A percentile compares a stretch with the other conserved stretches of the same genome.
These are phyloP conservation scores for Alviniconcha marisindica DNA, from an alignment of 1,140 invertebrate species.

Conservation along the genomic window DNA sequence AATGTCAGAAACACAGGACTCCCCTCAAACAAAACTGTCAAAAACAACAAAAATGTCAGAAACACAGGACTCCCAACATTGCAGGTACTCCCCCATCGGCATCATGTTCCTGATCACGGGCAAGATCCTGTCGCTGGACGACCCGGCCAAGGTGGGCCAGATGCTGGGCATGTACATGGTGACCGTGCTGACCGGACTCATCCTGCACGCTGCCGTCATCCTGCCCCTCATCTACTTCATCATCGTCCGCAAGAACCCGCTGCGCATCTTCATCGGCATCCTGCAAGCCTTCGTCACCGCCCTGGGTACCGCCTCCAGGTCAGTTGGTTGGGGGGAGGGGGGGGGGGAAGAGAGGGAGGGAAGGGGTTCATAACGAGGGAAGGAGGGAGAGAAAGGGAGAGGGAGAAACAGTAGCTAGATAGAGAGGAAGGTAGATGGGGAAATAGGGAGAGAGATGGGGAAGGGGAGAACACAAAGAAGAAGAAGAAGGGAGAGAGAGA, in stretches of 20 bases:
- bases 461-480: neutral
- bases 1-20: too few relatives aligned
- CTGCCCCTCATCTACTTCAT: slow-evolving; percentile 84
- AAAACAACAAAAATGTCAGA: too few relatives aligned
- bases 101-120: slow-evolving; percentile 93
- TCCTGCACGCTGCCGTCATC: slow-evolving; percentile 92
- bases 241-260: slow-evolving; percentile 80
- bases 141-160: slow-evolving; percentile 87
- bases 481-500: neutral
- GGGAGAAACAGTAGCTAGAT: too few relatives aligned
- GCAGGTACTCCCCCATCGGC: slow-evolving; percentile 93
- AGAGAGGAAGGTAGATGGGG: neutral
- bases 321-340: slow-evolving; percentile 28
- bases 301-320: slow-evolving; percentile 78
- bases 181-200: slow-evolving; percentile 91
- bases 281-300: slow-evolving; percentile 82
- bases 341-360: too few relatives aligned
- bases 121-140: slow-evolving; percentile 91
- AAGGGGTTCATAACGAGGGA: too few relatives aligned
- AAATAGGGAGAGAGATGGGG: neutral
- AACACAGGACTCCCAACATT: too few relatives aligned
- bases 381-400: too few relatives aligned
- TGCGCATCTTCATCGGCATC: slow-evolving; percentile 78
- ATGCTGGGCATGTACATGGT: slow-evolving; percentile 93
- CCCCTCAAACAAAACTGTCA: too few relatives aligned